Conservation (phyloP, 2,888 invertebrate genomes). For the Philereme transversata region DNA sequence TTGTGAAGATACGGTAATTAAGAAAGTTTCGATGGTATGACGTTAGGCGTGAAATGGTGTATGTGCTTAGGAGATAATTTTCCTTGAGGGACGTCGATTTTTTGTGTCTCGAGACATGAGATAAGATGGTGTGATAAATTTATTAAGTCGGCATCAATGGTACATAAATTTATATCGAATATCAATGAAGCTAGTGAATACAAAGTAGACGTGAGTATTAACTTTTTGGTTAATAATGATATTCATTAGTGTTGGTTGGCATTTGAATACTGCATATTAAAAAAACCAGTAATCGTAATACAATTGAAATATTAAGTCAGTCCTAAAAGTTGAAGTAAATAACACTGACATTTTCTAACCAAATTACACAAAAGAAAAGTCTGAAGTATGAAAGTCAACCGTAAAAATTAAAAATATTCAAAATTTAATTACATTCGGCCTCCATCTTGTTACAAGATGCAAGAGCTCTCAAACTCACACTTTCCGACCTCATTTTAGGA, state of each 20-base stretch:
- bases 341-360: constrained; percentile 48
- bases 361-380: constrained; percentile 52
- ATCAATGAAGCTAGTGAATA: too few relatives aligned
- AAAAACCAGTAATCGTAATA: background rate
- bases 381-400: constrained; percentile 50
- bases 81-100: constrained; percentile 4
- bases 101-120: background rate
- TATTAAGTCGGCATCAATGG: too few relatives aligned
- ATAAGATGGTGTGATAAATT: too few relatives aligned
- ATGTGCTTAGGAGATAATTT: constrained; percentile 17
- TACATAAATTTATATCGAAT: too few relatives aligned
- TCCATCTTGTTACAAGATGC: constrained; percentile 59
- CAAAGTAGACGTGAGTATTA: too few relatives aligned
- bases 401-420: constrained; percentile 63
- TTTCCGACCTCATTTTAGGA: constrained; percentile 73
- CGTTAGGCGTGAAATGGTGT: constrained; percentile 21
- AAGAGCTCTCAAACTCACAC: constrained; percentile 59
- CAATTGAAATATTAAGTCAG: background rate
- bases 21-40: constrained; percentile 26
- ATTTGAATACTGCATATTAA: too few relatives aligned
- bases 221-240: too few relatives aligned
- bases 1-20: constrained; percentile 32
- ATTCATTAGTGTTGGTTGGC: too few relatives aligned
- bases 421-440: constrained; percentile 70
- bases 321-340: constrained; percentile 27